phyloP scores from a whole-genome alignment of 1,140 invertebrate species.

The Neodiprion fabricii region DNA sequence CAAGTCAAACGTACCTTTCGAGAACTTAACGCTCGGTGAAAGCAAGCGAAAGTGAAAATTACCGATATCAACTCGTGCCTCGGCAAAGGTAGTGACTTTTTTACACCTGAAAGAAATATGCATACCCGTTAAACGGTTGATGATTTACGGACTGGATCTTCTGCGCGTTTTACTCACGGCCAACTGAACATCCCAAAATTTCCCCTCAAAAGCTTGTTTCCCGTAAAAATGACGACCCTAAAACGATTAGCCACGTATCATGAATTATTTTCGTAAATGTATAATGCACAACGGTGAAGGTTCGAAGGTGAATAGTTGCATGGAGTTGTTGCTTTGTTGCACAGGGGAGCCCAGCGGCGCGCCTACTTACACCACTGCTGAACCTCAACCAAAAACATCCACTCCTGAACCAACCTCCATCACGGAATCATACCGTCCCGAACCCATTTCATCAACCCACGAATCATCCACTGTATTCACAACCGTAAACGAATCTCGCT shows the following conservation, averaged over 20 bases:
- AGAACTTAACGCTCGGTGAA: constrained; percentile 11
- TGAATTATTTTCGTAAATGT: not conserved
- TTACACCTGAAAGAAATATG: not conserved
- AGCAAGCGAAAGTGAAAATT: constrained; percentile 23
- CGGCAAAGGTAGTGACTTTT: not conserved
- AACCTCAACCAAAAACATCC: constrained; percentile 44
- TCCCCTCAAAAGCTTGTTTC: not conserved
- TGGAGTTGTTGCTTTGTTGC: constrained; percentile 60
- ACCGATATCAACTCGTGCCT: constrained; percentile 14
- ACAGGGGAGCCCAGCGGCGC: constrained; percentile 51
- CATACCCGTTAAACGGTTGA: not conserved
- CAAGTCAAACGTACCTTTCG: not conserved
- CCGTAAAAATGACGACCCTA: not conserved
- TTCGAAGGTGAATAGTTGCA: constrained; percentile 53
- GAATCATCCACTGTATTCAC: constrained; percentile 47
- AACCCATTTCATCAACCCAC: constrained; percentile 55
- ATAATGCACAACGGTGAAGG: constrained; percentile 46
- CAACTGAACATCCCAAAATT: not conserved
- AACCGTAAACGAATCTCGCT: constrained; percentile 31
- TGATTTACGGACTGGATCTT: not conserved
- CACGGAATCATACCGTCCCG: constrained; percentile 57
- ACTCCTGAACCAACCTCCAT: constrained; percentile 51
- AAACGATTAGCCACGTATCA: not conserved
- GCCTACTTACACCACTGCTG: constrained; percentile 27
- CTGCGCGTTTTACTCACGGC: no score